A percentile compares a stretch with the other conserved stretches of the same genome.
Conservation (phyloP, 2,888 invertebrate genomes). For the Notocelia uddmanniana region DNA sequence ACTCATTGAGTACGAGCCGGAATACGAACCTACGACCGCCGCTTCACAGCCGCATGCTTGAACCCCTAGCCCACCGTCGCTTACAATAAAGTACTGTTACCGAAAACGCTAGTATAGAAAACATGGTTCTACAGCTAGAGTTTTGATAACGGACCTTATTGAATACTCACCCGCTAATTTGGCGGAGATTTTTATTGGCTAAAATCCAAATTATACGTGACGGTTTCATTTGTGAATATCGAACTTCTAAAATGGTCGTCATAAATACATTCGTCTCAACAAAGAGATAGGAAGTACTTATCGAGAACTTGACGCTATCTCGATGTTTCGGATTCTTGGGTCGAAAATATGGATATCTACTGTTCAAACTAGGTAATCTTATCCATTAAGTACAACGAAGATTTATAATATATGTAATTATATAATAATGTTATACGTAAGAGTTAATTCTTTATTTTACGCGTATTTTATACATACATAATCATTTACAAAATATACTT, state of each 20-base stretch:
- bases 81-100: no score
- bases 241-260: neutral
- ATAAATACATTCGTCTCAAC: neutral
- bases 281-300: conserved; percentile 13
- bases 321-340: neutral
- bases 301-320: conserved; percentile 1
- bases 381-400: neutral
- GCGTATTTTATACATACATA: conserved; percentile 49
- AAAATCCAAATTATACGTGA: neutral
- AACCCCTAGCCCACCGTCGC: no score
- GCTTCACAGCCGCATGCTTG: no score
- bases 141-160: no score
- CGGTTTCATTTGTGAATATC: neutral
- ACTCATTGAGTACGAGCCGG: no score
- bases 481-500: conserved; percentile 71
- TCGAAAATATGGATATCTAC: neutral
- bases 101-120: no score
- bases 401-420: neutral
- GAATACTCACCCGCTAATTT: no score
- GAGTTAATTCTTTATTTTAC: conserved; percentile 39
- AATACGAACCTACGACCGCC: no score
- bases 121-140: no score
- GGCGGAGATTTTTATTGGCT: neutral
- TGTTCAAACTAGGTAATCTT: neutral
- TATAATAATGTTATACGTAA: no score